Base-by-base conservation (phyloP, 1,140 invertebrate genomes). In the Pseudobourletiella spinata region DNA sequence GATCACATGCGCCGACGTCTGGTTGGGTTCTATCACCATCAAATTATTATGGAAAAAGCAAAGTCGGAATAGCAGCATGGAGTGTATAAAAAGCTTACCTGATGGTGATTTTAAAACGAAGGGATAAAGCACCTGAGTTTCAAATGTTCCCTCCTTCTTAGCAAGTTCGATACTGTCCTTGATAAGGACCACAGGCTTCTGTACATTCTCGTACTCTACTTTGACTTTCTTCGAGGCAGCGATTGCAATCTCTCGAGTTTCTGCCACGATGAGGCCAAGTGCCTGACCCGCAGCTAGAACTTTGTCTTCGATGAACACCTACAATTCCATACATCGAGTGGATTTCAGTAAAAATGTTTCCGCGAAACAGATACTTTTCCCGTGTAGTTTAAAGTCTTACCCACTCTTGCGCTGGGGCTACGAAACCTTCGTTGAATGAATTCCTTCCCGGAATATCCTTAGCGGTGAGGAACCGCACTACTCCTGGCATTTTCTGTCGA, bases 241-340 rank as follows among this genome's bases (percentile, higher is more conserved):
- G 1, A 83, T 73, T 1, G 86, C 86, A 28, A 81, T 63, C 25
- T 76, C 75, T 32, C 81, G 76, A 8, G 39, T 82, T 4, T 78
- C 71, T 0, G 86, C 88, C 0, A 84, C 81, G 1, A 92, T 76
- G 1, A 91, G 66, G 0, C 85, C 89, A 15, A 88, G 65, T 0
- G 86, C 81, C 71, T 90, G 87, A 0, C 86, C 84, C 24, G 80
- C 64, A 75, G 80, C 73, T 16, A 74, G 54, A 68, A 52, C 52
- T 59, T 64, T 64, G 46, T 60, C 22, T 26, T 35, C 28, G n/a
- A 52, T 46, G 62, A 71, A 66, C 8, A 68, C 39, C 74, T 77
- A 4, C n/a, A n/a, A n/a, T n/a, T n/a, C n/a, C n/a, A n/a, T n/a
- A n/a, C n/a, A n/a, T n/a, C n/a, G n/a, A n/a, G n/a, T n/a, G n/a